Evolutionary conservation across 2,113 vertebrate genomes (phyloP).

Genomic region (Sander vitreus): DNA sequence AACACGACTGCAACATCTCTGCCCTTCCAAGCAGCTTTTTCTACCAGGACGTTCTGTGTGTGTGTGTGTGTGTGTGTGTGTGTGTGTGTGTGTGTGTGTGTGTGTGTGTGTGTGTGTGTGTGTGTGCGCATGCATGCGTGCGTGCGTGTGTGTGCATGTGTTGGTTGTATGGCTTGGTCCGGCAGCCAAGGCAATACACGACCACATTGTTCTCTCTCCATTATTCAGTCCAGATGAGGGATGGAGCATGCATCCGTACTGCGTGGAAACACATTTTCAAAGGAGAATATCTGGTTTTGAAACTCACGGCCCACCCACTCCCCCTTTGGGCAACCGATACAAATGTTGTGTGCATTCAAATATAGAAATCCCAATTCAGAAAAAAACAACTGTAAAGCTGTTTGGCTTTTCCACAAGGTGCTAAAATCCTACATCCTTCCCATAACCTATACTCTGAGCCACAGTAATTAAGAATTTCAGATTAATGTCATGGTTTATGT

Average conservation of each 20-base stretch:
- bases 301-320: conserved; percentile 23
- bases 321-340: conserved; percentile 43
- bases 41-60: conserved; percentile 60
- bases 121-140: too few species aligned
- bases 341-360: conserved; percentile 58
- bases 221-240: conserved; percentile 86
- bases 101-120: conserved; percentile 18
- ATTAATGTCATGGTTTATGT: conserved; percentile 42
- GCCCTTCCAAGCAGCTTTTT: conserved; percentile 56
- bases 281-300: conserved; percentile 84
- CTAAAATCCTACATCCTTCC: conserved; percentile 28
- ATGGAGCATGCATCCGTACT: conserved; percentile 66
- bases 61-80: conserved; percentile 25
- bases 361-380: conserved; percentile 58
- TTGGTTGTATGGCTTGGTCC: conserved; percentile 60
- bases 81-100: conserved; percentile 13
- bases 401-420: conserved; percentile 44
- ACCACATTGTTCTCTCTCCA: conserved; percentile 66
- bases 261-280: conserved; percentile 84
- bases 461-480: conserved; percentile 39
- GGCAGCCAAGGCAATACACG: conserved; percentile 63
- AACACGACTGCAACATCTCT: conserved; percentile 74
- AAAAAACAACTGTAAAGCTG: conserved; percentile 52
- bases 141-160: conserved; percentile 18
- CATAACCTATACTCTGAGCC: conserved; percentile 25